These are phyloP conservation scores for Laothoe populi DNA, from an alignment of 2,888 invertebrate species.

Conservation along the genomic window DNA sequence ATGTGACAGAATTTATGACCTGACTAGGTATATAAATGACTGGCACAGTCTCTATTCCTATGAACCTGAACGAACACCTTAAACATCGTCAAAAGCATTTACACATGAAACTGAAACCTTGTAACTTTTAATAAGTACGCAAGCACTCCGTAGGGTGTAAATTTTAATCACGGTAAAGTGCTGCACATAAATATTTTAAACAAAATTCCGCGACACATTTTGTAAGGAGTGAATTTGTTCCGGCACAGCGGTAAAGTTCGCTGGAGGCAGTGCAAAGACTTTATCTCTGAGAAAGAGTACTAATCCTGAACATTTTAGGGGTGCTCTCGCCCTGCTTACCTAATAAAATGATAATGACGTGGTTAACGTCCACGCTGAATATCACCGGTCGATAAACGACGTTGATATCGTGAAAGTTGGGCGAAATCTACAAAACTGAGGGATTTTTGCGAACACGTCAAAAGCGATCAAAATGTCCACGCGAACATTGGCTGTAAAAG, in stretches of 20 bases:
- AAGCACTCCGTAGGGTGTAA: constrained; percentile 24
- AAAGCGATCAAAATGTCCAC: neutral
- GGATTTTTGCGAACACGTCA: constrained; percentile 3
- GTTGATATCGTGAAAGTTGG: neutral
- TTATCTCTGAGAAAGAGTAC: constrained; percentile 32
- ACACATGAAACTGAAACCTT: constrained; percentile 20
- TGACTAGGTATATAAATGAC: too few species aligned
- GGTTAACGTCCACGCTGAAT: constrained; percentile 30
- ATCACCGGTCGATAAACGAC: constrained; percentile 26
- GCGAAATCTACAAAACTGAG: neutral
- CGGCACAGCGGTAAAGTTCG: constrained; percentile 28
- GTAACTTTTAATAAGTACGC: constrained; percentile 22
- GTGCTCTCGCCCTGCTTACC: constrained; percentile 30
- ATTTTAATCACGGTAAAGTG: constrained; percentile 27
- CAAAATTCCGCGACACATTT: constrained; percentile 29
- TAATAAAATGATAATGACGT: constrained; percentile 32
- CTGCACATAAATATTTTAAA: constrained; percentile 26
- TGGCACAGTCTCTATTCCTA: too few species aligned
- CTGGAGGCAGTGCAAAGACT: constrained; percentile 26
- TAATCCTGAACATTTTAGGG: constrained; percentile 35
- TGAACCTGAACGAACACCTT: neutral
- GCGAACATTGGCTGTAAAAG: neutral
- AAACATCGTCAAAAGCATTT: neutral
- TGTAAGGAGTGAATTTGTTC: constrained; percentile 27
- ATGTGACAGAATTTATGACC: too few species aligned